These are phyloP conservation scores for Phyllotis vaccarum DNA, from an alignment of 2,797 vertebrate genomes.

Conservation along the genomic window DNA sequence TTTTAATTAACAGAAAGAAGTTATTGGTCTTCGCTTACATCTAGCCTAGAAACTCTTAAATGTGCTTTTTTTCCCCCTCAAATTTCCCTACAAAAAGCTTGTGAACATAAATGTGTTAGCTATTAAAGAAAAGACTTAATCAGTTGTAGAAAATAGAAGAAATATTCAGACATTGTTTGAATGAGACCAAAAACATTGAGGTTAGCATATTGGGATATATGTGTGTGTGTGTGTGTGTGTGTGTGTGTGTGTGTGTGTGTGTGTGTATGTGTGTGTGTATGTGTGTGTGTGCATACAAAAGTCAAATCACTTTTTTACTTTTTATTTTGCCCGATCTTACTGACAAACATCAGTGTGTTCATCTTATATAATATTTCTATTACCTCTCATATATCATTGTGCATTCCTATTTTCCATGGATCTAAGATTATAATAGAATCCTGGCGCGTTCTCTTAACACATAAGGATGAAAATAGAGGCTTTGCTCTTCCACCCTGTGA, in stretches of 20 bases:
- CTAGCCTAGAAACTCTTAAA: background rate
- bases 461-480: background rate
- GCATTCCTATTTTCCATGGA: background rate
- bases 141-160: background rate
- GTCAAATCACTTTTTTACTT: background rate
- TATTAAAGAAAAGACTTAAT: background rate
- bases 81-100: background rate
- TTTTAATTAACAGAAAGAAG: constrained; percentile 3
- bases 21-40: background rate
- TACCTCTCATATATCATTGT: background rate
- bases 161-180: background rate
- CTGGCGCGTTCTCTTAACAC: background rate
- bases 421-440: background rate
- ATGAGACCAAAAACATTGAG: background rate
- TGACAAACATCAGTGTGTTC: background rate
- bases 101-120: constrained; percentile 6
- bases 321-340: background rate
- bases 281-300: background rate
- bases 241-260: background rate
- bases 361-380: constrained; percentile 2
- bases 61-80: background rate
- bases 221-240: background rate
- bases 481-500: background rate
- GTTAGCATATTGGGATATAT: background rate
- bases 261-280: background rate